A percentile compares a stretch with the other conserved stretches of the same genome.
phyloP scores from a whole-genome alignment of 2,113 vertebrate genomes.

The Tiliqua scincoides region DNA sequence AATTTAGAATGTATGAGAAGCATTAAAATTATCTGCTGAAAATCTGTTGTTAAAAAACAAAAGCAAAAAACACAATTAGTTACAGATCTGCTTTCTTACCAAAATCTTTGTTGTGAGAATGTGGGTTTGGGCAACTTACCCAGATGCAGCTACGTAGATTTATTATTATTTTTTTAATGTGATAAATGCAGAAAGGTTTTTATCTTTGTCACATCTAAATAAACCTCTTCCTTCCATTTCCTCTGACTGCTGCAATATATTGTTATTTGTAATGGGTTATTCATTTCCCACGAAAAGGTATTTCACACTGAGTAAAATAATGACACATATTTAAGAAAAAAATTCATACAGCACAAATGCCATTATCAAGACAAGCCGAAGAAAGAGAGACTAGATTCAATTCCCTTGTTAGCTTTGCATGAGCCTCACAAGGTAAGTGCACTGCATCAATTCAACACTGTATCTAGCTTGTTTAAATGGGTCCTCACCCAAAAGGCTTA shows the following conservation, averaged over 20 bases:
- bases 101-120: not conserved
- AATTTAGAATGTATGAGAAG: not conserved
- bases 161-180: not conserved
- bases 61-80: not conserved
- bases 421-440: not conserved
- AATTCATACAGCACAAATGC: not conserved
- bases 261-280: not conserved
- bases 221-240: not conserved
- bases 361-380: not conserved
- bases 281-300: not conserved
- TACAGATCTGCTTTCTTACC: not conserved
- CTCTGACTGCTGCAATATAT: not conserved
- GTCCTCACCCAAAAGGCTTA: not conserved
- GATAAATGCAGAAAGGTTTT: not conserved
- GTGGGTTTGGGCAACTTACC: not conserved
- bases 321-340: not conserved
- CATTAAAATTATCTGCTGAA: not conserved
- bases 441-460: not conserved
- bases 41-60: not conserved
- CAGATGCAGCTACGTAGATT: accelerated
- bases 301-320: not conserved
- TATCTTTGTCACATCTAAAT: not conserved
- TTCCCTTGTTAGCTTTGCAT: not conserved
- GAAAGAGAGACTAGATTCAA: not conserved
- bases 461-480: not conserved